Conservation (phyloP, 2,113 vertebrate genomes). For the Forbesichthys papilliferus region DNA sequence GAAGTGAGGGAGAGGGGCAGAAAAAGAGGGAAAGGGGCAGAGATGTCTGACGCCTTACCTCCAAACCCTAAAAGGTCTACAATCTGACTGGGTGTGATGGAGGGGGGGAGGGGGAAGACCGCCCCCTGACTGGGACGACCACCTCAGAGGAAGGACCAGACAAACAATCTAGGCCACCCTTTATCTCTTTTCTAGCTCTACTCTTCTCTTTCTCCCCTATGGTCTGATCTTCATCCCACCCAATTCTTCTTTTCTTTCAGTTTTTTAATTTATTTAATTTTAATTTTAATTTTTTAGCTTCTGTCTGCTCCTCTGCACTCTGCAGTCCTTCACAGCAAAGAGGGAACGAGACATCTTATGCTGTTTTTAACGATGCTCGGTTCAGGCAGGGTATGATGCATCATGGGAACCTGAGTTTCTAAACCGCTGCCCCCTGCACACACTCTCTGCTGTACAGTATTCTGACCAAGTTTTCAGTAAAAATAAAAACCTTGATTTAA, state of each 20-base stretch:
- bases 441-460: conserved; percentile 76
- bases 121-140: conserved; percentile 33
- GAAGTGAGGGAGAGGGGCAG: conserved; percentile 70
- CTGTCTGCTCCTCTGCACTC: conserved; percentile 51
- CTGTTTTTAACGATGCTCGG: conserved; percentile 62
- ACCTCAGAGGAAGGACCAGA: conserved; percentile 50
- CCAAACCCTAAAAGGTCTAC: conserved; percentile 27
- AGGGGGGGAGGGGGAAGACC: conserved; percentile 43
- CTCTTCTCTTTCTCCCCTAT: conserved; percentile 75
- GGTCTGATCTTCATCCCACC: conserved; percentile 45
- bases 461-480: conserved; percentile 81
- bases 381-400: conserved; percentile 70
- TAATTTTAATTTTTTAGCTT: conserved; percentile 43
- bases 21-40: conserved; percentile 75
- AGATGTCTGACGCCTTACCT: conserved; percentile 66
- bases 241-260: conserved; percentile 15
- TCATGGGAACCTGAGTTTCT: conserved; percentile 63
- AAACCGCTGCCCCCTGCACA: conserved; percentile 48
- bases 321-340: conserved; percentile 52
- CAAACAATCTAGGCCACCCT: conserved; percentile 25
- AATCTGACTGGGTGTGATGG: conserved; percentile 39
- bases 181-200: conserved; percentile 64
- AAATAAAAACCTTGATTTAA: conserved; percentile 72
- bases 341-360: conserved; percentile 50
- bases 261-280: no score